Percentiles rank a stretch among this genome's conserved stretches.
These are phyloP conservation scores for Leptopilina syphax DNA, from an alignment of 2,888 invertebrate genomes.

Conservation along the genomic window DNA sequence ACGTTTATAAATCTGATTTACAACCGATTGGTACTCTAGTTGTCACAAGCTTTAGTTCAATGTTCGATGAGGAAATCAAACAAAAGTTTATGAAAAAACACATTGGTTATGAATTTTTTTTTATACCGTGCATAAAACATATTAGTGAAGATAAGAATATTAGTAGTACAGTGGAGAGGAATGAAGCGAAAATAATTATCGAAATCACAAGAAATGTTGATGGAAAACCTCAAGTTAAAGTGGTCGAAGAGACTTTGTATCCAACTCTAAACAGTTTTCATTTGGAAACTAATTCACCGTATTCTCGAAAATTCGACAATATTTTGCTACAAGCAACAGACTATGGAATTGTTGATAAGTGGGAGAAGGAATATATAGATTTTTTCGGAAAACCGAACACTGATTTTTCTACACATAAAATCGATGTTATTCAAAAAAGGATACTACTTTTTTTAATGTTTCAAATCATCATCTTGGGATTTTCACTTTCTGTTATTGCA, in stretches of 20 bases:
- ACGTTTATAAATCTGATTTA: neutral
- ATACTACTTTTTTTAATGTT: neutral
- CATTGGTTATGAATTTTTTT: neutral
- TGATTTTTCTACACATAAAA: neutral
- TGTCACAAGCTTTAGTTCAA: neutral
- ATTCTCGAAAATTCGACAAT: neutral
- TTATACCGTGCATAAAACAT: neutral
- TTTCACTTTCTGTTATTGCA: neutral
- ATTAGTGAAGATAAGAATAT: neutral
- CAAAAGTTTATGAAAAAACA: neutral
- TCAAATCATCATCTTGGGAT: neutral
- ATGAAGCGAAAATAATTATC: neutral
- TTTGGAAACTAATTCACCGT: neutral
- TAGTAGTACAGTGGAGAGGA: neutral
- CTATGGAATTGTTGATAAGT: neutral
- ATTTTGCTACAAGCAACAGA: neutral
- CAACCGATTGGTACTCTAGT: neutral
- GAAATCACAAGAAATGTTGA: neutral
- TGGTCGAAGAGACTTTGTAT: neutral
- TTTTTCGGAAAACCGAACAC: neutral
- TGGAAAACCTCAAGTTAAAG: neutral
- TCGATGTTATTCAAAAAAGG: neutral
- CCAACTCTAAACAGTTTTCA: neutral
- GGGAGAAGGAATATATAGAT: neutral
- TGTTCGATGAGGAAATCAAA: neutral